A percentile compares a stretch with the other conserved stretches of the same genome.
phyloP scores from a whole-genome alignment of 2,797 vertebrate species.

The Masticophis lateralis region DNA sequence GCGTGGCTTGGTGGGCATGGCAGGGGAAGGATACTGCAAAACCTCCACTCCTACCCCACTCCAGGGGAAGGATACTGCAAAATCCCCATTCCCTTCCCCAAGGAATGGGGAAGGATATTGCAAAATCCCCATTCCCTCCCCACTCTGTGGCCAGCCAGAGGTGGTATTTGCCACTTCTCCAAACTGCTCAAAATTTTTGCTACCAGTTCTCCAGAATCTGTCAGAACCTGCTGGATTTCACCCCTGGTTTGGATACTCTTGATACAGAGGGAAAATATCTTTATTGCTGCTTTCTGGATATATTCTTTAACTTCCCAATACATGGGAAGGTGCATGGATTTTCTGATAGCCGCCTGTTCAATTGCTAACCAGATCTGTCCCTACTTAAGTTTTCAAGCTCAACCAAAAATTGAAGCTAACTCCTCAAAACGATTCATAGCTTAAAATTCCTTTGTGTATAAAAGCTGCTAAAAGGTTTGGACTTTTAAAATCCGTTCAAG shows the following conservation, averaged over 20 bases:
- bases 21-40: no score
- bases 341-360: not conserved
- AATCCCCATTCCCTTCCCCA: no score
- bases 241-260: not conserved
- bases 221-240: no score
- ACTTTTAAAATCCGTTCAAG: not conserved
- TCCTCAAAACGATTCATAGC: not conserved
- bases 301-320: not conserved
- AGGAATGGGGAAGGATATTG: no score
- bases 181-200: no score
- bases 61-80: no score
- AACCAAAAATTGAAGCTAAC: not conserved
- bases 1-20: no score
- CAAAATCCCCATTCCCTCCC: no score
- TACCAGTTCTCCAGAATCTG: no score
- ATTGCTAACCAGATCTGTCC: not conserved
- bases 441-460: not conserved
- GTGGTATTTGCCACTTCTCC: no score
- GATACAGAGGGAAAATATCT: not conserved
- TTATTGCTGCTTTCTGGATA: not conserved
- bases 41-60: no score
- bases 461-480: not conserved
- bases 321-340: not conserved
- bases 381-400: not conserved
- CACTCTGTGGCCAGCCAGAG: no score